A percentile compares a stretch with the other conserved stretches of the same genome.
phyloP scores from a whole-genome alignment of 2,888 invertebrate genomes.

The Aricia artaxerxes region DNA sequence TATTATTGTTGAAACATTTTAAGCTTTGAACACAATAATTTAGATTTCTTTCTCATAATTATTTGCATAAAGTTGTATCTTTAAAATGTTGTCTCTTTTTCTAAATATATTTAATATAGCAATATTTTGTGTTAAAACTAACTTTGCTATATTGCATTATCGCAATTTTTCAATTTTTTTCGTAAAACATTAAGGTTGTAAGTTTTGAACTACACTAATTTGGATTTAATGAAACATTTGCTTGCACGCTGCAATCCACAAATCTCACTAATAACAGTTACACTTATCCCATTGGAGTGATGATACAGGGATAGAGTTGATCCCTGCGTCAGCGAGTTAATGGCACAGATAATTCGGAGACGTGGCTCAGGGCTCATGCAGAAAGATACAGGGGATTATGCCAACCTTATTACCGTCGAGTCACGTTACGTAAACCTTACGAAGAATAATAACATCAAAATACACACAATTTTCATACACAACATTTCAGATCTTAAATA shows the following conservation, averaged over 20 bases:
- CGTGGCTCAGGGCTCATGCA: slow-evolving; percentile 48
- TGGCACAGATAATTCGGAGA: slow-evolving; percentile 64
- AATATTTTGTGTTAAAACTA: too few species aligned
- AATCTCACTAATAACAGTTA: slow-evolving; percentile 16
- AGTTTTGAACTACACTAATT: too few species aligned
- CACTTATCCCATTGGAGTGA: slow-evolving; percentile 43
- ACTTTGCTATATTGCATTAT: too few species aligned
- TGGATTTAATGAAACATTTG: neutral
- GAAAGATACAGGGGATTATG: slow-evolving; percentile 55
- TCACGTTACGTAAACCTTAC: slow-evolving; percentile 40
- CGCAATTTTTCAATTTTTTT: too few species aligned
- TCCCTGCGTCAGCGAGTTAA: slow-evolving; percentile 50
- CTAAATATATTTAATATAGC: too few species aligned
- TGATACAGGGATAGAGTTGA: slow-evolving; percentile 50
- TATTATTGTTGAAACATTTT: neutral
- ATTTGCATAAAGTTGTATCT: too few species aligned
- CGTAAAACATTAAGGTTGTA: too few species aligned
- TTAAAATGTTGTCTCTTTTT: too few species aligned
- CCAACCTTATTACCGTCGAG: slow-evolving; percentile 55
- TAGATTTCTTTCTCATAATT: too few species aligned
- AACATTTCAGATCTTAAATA: neutral
- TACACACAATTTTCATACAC: slow-evolving; percentile 1
- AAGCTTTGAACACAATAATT: too few species aligned
- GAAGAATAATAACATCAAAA: slow-evolving; percentile 42
- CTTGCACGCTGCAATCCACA: neutral